A percentile compares a stretch with the other conserved stretches of the same genome.
These are phyloP conservation scores for Parnassius orleans DNA, from an alignment of 2,888 invertebrate species.

Conservation along the genomic window DNA sequence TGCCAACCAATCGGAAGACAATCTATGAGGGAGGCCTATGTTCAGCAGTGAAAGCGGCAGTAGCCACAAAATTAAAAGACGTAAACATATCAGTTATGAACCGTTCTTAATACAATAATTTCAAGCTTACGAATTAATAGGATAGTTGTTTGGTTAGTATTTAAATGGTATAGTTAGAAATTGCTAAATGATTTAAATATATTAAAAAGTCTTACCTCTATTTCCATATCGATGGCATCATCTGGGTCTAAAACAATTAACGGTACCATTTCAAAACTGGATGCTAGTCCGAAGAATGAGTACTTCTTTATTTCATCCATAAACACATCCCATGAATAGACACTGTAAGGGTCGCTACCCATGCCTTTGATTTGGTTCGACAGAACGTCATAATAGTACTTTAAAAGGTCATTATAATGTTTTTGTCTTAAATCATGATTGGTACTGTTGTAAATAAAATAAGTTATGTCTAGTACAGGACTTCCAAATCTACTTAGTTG, in stretches of 20 bases:
- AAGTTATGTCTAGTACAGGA: slow-evolving; percentile 81
- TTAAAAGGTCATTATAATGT: slow-evolving; percentile 80
- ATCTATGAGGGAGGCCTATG: no score
- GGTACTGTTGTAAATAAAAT: slow-evolving; percentile 81
- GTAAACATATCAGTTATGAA: no score
- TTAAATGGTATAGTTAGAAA: no score
- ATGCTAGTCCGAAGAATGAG: slow-evolving; percentile 79
- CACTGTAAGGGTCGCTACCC: slow-evolving; percentile 79
- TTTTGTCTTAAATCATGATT: slow-evolving; percentile 77
- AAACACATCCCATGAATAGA: slow-evolving; percentile 77
- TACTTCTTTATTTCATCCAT: slow-evolving; percentile 79
- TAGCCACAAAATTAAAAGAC: no score
- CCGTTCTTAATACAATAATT: no score
- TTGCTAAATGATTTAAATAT: no score
- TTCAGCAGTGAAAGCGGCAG: no score
- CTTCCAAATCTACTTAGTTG: slow-evolving; percentile 82
- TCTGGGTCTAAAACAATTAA: slow-evolving; percentile 79
- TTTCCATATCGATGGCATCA: slow-evolving; percentile 80
- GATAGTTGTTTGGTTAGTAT: no score
- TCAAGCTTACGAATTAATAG: no score
- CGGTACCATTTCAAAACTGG: slow-evolving; percentile 82
- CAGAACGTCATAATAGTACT: slow-evolving; percentile 82
- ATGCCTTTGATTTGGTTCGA: slow-evolving; percentile 75
- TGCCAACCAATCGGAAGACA: no score
- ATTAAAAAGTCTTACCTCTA: slow-evolving; percentile 56